Base-by-base conservation (phyloP, 2,797 vertebrate genomes). In the Jordanella pulchra region DNA sequence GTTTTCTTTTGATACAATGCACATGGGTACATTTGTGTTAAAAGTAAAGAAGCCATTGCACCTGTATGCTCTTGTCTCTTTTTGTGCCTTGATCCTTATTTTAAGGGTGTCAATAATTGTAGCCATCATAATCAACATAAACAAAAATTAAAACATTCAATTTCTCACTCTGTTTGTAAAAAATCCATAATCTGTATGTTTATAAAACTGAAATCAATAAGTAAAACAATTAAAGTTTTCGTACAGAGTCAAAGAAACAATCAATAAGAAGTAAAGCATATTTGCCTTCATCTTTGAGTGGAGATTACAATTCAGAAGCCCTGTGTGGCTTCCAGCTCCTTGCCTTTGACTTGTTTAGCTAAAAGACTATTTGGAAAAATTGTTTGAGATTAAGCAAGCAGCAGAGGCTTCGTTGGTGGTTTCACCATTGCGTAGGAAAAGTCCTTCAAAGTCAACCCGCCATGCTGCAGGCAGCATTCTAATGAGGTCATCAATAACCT, bases 401-500 rank as follows among this genome's bases (percentile, higher is more conserved):
- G 82, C 79, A 81, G 53, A 50, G 70, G 72, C 76, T 79, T 78
- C 70, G 56, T 75, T 90, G 92, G 86, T 82, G 75, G 91, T 94
- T 93, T 89, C 89, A 86, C 78, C 79, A 80, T 82, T 87, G 79
- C 83, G 71, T 91, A 91, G 72, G 87, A 91, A 78, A 84, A 94
- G 93, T 84, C 93, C 91, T 90, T 94, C 92, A 93, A 80, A 90
- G 92, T 94, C 87, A 87, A 80, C 89, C 60, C 91, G 81, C 82
- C 65, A 54, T 90, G 94, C 95, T 91, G 84, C 93, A 87, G 94
- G 95, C 95, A 93, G 95, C 89, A 89, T 95, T 92, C 93, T 96
- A 96, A 97, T 95, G 94, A 95, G 95, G 92, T 94, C 95, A 96
- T 97, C 95, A 95, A 97, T 96, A 97, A 97, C 94, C 93, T 90